Conservation (phyloP, 1,140 invertebrate species). For the Dysdera silvatica region DNA sequence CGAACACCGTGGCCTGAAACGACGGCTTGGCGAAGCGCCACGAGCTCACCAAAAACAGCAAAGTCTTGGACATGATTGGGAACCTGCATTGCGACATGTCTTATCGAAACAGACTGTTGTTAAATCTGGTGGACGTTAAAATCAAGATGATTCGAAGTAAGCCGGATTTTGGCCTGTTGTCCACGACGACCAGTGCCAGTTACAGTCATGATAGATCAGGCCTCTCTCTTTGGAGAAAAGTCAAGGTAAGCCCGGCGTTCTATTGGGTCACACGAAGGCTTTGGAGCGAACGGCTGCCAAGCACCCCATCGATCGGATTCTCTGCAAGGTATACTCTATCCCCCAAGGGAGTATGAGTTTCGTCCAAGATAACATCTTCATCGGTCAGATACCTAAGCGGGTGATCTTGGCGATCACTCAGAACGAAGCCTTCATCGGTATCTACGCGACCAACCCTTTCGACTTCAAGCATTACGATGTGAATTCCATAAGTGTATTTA, state of each 20-base stretch:
- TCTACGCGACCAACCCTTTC: too few relatives aligned
- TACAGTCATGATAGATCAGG: background rate
- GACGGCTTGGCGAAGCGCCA: background rate
- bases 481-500: too few relatives aligned
- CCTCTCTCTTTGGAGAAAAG: constrained; percentile 2
- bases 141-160: constrained; percentile 1
- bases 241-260: too few relatives aligned
- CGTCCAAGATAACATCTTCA: too few relatives aligned
- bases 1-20: background rate
- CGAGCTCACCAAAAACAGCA: background rate
- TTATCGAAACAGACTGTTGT: background rate
- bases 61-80: background rate
- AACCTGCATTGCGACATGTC: background rate
- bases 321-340: constrained; percentile 1
- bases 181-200: too few relatives aligned
- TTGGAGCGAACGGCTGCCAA: constrained; percentile 69
- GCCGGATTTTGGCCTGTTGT: background rate
- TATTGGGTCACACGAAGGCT: constrained; percentile 94
- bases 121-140: background rate
- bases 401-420: too few relatives aligned
- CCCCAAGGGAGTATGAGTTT: too few relatives aligned
- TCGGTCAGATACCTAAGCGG: too few relatives aligned
- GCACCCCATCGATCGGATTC: background rate
- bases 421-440: too few relatives aligned
- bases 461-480: too few relatives aligned